Conservation (phyloP, 2,888 invertebrate species). For the Perdita meconis region DNA sequence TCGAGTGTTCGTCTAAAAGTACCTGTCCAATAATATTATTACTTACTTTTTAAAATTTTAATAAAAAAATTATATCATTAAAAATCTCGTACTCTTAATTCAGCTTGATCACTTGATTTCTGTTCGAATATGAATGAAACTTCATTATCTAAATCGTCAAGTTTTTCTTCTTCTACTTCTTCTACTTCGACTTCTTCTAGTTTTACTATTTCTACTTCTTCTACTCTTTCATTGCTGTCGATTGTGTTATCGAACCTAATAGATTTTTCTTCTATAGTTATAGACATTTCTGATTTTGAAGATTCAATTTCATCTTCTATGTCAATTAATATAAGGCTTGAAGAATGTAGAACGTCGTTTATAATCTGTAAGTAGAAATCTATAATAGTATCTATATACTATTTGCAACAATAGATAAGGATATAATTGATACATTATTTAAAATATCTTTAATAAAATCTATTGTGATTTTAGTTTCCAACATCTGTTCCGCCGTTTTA, state of each 20-base stretch:
- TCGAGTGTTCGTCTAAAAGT: conserved; percentile 75
- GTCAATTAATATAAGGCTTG: conserved; percentile 47
- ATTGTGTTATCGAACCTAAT: conserved; percentile 53
- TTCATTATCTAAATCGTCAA: not conserved
- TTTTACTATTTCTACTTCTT: not conserved
- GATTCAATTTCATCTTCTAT: conserved; percentile 60
- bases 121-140: not conserved
- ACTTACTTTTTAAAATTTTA: not conserved
- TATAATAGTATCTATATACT: not conserved
- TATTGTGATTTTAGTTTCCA: conserved; percentile 56
- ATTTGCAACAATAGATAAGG: not conserved
- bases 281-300: conserved; percentile 35
- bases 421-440: conserved; percentile 61
- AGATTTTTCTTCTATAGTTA: conserved; percentile 56
- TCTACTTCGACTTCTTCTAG: conserved; percentile 5
- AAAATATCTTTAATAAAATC: conserved; percentile 64
- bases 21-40: conserved; percentile 58
- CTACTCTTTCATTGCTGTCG: not conserved
- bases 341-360: conserved; percentile 54
- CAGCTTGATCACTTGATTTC: not conserved
- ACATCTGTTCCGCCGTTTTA: conserved; percentile 26
- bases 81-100: conserved; percentile 34
- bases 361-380: conserved; percentile 42
- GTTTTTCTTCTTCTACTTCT: conserved; percentile 22
- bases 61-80: not conserved